Percentiles rank a stretch among this genome's conserved stretches.
Evolutionary conservation across 1,140 invertebrate species (phyloP).

Genomic region (Trichogramma pretiosum): DNA sequence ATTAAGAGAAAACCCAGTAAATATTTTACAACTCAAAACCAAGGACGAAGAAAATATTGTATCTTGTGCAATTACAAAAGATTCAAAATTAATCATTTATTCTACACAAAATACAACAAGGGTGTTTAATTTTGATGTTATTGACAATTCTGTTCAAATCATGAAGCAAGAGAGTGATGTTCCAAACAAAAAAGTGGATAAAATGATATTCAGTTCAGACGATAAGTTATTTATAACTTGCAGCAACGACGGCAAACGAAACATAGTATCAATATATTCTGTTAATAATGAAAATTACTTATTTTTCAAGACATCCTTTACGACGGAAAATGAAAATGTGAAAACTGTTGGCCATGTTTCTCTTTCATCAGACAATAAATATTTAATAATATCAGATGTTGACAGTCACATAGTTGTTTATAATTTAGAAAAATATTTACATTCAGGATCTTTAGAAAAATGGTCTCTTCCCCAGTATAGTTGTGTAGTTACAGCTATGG

Average conservation of each 20-base stretch:
- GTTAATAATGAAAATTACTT: constrained; percentile 30
- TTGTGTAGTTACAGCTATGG: constrained; percentile 56
- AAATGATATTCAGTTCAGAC: constrained; percentile 39
- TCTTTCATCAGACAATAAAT: constrained; percentile 52
- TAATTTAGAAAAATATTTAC: constrained; percentile 32
- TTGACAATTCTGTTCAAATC: constrained; percentile 33
- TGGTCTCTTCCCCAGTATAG: constrained; percentile 56
- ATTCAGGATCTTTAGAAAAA: constrained; percentile 38
- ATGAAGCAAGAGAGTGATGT: constrained; percentile 29
- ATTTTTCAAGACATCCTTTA: constrained; percentile 25
- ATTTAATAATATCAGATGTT: constrained; percentile 54
- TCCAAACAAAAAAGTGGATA: constrained; percentile 30
- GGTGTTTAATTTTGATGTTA: constrained; percentile 56
- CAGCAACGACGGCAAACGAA: constrained; percentile 25
- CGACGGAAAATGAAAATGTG: constrained; percentile 29
- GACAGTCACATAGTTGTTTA: constrained; percentile 55
- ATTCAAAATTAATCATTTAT: constrained; percentile 63
- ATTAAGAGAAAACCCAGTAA: constrained; percentile 52
- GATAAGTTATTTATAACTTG: constrained; percentile 35
- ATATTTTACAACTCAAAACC: constrained; percentile 54
- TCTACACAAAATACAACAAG: constrained; percentile 58
- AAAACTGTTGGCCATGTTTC: constrained; percentile 26
- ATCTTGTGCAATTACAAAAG: constrained; percentile 58
- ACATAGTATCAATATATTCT: constrained; percentile 30
- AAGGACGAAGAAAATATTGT: constrained; percentile 55